Conservation (phyloP, 2,797 vertebrate genomes). For the Darevskia mixta region DNA sequence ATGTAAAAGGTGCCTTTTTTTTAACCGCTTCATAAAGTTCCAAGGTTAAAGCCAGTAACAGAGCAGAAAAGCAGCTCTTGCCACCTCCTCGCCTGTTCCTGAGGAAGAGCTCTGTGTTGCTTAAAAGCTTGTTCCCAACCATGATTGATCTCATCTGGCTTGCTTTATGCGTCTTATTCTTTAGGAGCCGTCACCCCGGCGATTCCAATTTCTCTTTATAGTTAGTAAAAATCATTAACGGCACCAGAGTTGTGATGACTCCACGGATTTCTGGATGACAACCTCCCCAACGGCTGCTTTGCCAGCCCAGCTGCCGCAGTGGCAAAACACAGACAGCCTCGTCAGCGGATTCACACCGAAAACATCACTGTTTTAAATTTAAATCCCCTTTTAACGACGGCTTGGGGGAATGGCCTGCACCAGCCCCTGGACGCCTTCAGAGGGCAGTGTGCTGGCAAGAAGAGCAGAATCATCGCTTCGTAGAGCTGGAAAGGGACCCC, state of each 20-base stretch:
- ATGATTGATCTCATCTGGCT: too few relatives aligned
- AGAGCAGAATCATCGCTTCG: too few relatives aligned
- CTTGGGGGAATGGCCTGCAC: neutral
- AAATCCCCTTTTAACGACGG: neutral
- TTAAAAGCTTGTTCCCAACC: neutral
- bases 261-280: neutral
- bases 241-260: neutral
- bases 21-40: neutral
- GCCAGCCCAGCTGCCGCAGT: conserved; percentile 9
- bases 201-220: neutral
- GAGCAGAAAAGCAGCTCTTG: neutral
- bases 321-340: neutral
- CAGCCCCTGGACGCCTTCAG: neutral
- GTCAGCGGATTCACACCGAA: conserved; percentile 18
- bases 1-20: too few relatives aligned
- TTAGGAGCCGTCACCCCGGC: neutral
- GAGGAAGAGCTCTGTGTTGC: neutral
- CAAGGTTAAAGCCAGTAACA: too few relatives aligned
- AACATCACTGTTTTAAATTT: neutral
- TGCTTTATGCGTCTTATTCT: neutral
- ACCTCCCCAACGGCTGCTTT: neutral
- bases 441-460: neutral
- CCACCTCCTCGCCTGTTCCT: too few relatives aligned
- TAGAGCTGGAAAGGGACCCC: too few relatives aligned
- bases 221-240: neutral